Base-by-base conservation (phyloP, 2,113 vertebrate genomes). In the Chionis minor region DNA sequence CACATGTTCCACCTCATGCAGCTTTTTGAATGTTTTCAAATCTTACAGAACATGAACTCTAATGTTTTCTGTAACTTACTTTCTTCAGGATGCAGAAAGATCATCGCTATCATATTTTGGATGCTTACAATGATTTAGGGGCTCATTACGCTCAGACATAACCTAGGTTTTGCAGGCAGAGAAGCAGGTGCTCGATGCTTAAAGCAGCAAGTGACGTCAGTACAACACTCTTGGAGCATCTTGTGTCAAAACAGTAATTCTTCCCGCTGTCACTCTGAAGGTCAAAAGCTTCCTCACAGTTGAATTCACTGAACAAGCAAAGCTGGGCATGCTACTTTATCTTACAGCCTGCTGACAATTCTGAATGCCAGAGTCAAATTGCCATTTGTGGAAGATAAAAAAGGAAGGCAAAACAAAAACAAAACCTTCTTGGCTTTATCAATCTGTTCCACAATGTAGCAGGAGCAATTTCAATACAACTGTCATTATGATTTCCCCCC, bases 381-480 rank as follows among this genome's bases (percentile, higher is more conserved):
- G 94, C 86, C 95, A 91, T 94, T 77, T 79, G 63, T 52, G 86
- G 71, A 23, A 82, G 89, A 91, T 32, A 74, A 87, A 95, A 94
- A 94, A 71, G 67, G 54, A 91, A 91, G 21, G 80, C 38, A 95
- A 90, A 95, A 93, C 90, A 92, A 84, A 91, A 94, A 63, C 89
- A 94, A 87, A 95, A 78, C 40, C 81, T 61, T 1, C 71, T 35
- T 58, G 44, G 71, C 71, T 91, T 75, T 58, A 84, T 69, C 96
- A 85, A 52, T 88, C 96, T 89, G 94, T 32, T 92, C 58, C 70
- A 52, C 35, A 10, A 38, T 45, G 88, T 16, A 79, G 61, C 82
- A 72, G 80, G n/a, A 92, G 51, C 49, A 7, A 54, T 58, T n/a
- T 47, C 32, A 24, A 51, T 51, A 4, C 71, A 67, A 81, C 69